phyloP scores from a whole-genome alignment of 2,797 vertebrate species.

The Galaxias olidus region DNA sequence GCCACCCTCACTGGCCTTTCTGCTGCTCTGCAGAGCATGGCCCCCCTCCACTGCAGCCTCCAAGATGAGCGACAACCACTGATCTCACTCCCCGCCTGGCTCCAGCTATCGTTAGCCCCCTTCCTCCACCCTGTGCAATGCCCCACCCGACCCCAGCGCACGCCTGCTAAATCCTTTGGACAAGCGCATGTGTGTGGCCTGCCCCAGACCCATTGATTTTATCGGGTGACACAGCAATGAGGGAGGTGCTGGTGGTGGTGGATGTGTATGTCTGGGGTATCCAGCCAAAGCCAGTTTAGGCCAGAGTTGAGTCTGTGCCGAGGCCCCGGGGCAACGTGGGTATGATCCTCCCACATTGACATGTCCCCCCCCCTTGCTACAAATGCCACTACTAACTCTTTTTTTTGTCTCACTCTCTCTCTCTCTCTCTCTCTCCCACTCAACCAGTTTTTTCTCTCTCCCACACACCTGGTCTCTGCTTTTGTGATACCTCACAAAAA shows the following conservation, averaged over 20 bases:
- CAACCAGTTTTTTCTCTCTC: conserved; percentile 1
- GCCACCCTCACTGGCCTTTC: neutral
- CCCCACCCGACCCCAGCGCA: conserved; percentile 1
- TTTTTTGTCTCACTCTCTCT: neutral
- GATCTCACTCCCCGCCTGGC: neutral
- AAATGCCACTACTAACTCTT: conserved; percentile 43
- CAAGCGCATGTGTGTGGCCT: conserved; percentile 40
- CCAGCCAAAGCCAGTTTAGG: conserved; percentile 58
- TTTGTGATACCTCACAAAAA: too few relatives aligned
- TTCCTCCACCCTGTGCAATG: conserved; percentile 36
- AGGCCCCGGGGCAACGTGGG: conserved; percentile 49
- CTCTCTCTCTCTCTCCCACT: neutral
- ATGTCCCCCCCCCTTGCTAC: conserved; percentile 45
- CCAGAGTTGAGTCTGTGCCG: conserved; percentile 51
- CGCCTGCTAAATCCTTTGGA: neutral
- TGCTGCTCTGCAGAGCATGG: neutral
- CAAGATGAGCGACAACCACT: neutral
- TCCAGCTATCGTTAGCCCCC: neutral
- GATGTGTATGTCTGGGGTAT: conserved; percentile 24
- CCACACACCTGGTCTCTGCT: conserved; percentile 5
- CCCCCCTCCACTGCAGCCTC: conserved; percentile 2
- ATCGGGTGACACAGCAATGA: conserved; percentile 46
- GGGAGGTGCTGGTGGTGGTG: conserved; percentile 3
- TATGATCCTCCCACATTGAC: conserved; percentile 25
- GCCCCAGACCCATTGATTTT: conserved; percentile 73